Base-by-base conservation (phyloP, 1,140 invertebrate genomes). In the Drosophila dunni region DNA sequence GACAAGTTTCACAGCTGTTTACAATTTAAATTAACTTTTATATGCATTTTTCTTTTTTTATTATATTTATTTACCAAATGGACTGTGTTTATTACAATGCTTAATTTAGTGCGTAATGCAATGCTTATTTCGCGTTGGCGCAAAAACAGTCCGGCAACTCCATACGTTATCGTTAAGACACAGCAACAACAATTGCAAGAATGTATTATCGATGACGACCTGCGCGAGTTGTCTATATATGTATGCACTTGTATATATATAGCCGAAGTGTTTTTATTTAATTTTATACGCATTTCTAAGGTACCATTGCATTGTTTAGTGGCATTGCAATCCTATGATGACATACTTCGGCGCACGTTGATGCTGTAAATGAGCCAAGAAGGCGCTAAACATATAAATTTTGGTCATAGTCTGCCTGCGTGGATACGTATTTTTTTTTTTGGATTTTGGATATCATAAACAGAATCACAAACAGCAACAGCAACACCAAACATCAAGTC, bases 141-240 rank as follows among this genome's bases (percentile, higher is more conserved):
- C 50, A 60, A 48, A 45, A 11, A 15, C 50, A 11, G 42, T 51
- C 13, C 10, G 45, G 20, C 13, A 65, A 40, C 62, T 8, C 38
- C 11, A 13, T 42, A 17, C 8, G 48, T 42, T 45, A 75, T 75
- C 66, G 72, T 42, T 10, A 46, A 29, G 24, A 3, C n/a, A 24
- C 13, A 48, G 61, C 58, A 65, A 66, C 53, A 68, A 67, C 63
- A 77, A 73, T 38, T 42, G 62, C 72, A 75, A 81, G 38, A 60
- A 45, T 10, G 58, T 60, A 62, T 61, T 69, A 86, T 86, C 79
- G 79, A 86, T 88, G 83, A 86, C 83, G 79, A 86, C 46, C 71
- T 79, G 58, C 73, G 50, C 61, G 40, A 60, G 46, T 45, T 74
- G 38, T 57, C 58, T 70, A 58, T 46, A 36, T 42, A 15, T 71